Percentiles rank a stretch among this genome's conserved stretches.
Evolutionary conservation across 2,113 vertebrate species (phyloP).

Genomic region (Lagopus leucura): DNA sequence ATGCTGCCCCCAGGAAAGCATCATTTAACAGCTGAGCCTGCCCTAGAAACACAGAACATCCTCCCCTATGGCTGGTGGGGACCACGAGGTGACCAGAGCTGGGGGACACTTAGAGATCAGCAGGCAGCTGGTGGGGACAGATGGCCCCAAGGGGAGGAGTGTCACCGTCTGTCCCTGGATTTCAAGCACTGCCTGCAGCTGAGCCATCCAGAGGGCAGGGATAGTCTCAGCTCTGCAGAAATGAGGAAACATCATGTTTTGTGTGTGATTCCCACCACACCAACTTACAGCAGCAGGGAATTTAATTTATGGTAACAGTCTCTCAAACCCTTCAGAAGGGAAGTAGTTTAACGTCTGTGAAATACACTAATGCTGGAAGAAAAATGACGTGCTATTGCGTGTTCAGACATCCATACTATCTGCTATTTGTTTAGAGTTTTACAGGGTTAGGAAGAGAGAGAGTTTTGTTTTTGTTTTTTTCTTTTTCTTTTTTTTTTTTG

Average conservation of each 20-base stretch:
- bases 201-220: neutral
- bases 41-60: neutral
- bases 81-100: neutral
- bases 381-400: slow-evolving; percentile 51
- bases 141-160: neutral
- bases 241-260: slow-evolving; percentile 21
- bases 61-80: neutral
- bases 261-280: neutral
- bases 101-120: neutral
- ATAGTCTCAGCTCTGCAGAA: slow-evolving; percentile 24
- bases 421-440: slow-evolving; percentile 65
- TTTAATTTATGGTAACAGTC: slow-evolving; percentile 53
- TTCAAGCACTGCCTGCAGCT: slow-evolving; percentile 23
- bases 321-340: slow-evolving; percentile 46
- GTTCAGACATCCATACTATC: slow-evolving; percentile 56
- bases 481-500: neutral
- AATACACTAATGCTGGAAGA: slow-evolving; percentile 54
- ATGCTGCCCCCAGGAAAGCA: neutral
- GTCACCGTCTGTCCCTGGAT: neutral
- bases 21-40: neutral
- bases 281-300: slow-evolving; percentile 28
- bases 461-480: neutral
- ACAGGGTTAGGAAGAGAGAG: slow-evolving; percentile 47
- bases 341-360: slow-evolving; percentile 43
- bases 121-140: neutral